phyloP scores from a whole-genome alignment of 2,113 vertebrate genomes.

The Campylomormyrus numenius region DNA sequence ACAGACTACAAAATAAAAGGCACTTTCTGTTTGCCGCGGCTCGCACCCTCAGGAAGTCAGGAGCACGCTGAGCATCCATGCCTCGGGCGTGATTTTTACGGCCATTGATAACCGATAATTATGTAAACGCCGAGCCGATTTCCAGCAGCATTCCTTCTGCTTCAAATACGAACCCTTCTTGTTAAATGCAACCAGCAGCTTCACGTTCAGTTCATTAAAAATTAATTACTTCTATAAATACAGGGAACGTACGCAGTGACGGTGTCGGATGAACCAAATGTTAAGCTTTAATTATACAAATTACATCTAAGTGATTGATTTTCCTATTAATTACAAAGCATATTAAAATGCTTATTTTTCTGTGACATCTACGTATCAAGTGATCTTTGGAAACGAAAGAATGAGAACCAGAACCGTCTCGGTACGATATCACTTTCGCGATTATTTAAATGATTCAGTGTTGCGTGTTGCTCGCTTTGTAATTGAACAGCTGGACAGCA shows the following conservation, averaged over 20 bases:
- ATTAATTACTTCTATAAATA: constrained; percentile 19
- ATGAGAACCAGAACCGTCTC: background rate
- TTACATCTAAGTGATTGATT: constrained; percentile 23
- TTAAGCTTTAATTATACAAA: constrained; percentile 18
- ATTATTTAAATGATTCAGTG: constrained; percentile 9
- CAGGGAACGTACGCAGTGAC: background rate
- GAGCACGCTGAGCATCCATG: background rate
- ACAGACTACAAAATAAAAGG: background rate
- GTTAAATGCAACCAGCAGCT: background rate
- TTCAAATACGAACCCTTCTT: background rate
- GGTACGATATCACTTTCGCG: background rate
- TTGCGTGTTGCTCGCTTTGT: background rate
- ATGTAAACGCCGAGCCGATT: background rate
- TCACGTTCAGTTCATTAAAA: constrained; percentile 16
- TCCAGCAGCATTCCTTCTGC: background rate
- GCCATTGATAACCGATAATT: background rate
- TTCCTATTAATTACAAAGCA: constrained; percentile 17
- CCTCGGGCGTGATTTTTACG: background rate
- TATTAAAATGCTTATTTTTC: constrained; percentile 15
- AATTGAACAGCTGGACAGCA: background rate
- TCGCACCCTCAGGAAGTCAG: background rate
- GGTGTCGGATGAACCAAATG: constrained; percentile 10
- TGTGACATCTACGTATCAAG: constrained; percentile 14
- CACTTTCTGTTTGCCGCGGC: background rate
- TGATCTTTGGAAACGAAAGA: background rate